Conservation (phyloP, 2,113 vertebrate genomes). For the Rissa tridactyla region DNA sequence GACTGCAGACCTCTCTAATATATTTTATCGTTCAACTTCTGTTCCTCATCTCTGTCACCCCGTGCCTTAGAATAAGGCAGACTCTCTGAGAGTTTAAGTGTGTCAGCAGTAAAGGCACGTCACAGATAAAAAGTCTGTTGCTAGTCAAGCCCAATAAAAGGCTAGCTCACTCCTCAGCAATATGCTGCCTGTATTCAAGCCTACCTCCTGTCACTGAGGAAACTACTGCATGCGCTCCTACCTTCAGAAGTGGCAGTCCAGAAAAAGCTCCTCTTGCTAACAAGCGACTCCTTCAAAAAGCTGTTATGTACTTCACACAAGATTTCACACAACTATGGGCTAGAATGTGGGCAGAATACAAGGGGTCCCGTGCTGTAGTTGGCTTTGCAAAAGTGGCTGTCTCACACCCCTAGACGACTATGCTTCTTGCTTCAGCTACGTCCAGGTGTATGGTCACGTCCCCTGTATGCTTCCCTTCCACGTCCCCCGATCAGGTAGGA, state of each 20-base stretch:
- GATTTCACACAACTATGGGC: background rate
- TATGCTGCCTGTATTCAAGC: background rate
- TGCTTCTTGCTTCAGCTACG: background rate
- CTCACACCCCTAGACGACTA: background rate
- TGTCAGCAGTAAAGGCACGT: background rate
- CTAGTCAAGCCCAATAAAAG: slow-evolving; percentile 12
- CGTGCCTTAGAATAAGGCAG: background rate
- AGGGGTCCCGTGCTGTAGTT: background rate
- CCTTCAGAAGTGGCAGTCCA: slow-evolving; percentile 2
- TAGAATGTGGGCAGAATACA: background rate
- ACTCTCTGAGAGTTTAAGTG: background rate
- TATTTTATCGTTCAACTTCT: background rate
- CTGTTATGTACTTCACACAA: background rate
- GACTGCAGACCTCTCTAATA: background rate
- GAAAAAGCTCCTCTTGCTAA: background rate
- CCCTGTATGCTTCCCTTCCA: background rate
- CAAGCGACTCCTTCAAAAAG: background rate
- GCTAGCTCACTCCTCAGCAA: background rate
- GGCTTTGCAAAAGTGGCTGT: background rate
- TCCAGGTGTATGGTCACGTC: background rate
- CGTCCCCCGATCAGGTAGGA: background rate
- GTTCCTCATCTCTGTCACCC: background rate
- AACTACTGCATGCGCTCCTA: background rate
- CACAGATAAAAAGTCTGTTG: background rate
- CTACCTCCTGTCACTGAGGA: slow-evolving; percentile 34